A percentile compares a stretch with the other conserved stretches of the same genome.
Conservation (phyloP, 1,140 invertebrate genomes). For the Batillaria attramentaria region DNA sequence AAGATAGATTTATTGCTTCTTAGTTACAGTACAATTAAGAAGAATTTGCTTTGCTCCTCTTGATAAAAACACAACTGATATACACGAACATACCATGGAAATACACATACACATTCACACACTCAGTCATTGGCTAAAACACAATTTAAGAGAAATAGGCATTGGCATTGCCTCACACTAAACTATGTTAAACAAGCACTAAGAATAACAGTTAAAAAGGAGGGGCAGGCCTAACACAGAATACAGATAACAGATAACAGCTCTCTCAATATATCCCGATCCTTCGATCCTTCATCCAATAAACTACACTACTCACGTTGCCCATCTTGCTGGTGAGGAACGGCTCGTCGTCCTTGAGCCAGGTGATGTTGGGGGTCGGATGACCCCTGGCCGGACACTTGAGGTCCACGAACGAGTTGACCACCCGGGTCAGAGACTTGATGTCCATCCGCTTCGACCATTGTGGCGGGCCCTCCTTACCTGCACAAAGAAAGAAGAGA, state of each 20-base stretch:
- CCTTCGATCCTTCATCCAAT: neutral
- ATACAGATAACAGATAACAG: neutral
- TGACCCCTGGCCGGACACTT: constrained; percentile 80
- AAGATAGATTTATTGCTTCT: too few relatives aligned
- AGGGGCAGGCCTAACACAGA: neutral
- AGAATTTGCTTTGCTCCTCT: too few relatives aligned
- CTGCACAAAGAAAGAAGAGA: neutral
- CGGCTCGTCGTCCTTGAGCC: constrained; percentile 82
- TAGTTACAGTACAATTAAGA: too few relatives aligned
- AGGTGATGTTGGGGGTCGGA: constrained; percentile 83
- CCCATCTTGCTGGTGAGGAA: constrained; percentile 56
- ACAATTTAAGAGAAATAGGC: neutral
- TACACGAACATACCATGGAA: too few relatives aligned
- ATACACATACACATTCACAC: too few relatives aligned
- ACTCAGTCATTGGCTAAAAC: neutral
- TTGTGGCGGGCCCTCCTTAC: constrained; percentile 34
- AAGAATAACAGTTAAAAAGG: neutral
- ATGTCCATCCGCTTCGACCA: constrained; percentile 71
- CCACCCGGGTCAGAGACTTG: constrained; percentile 53
- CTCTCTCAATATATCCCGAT: neutral
- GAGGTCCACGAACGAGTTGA: constrained; percentile 78
- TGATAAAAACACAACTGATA: too few relatives aligned
- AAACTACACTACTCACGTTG: neutral
- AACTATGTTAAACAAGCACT: neutral
- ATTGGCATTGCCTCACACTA: neutral